Conservation (phyloP, 2,888 invertebrate species). For the Bombylius major region DNA sequence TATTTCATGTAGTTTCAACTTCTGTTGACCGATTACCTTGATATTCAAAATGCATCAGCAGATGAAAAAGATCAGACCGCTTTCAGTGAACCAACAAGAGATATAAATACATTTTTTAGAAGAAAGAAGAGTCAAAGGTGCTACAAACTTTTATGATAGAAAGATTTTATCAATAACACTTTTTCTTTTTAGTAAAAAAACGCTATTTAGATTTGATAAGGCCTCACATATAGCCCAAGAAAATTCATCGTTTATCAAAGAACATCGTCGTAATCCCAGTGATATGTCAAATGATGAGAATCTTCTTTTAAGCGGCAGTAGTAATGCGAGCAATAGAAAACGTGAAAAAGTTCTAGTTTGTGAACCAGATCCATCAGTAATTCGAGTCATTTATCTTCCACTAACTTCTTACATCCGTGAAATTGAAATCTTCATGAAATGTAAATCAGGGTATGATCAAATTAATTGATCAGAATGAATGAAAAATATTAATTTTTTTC, state of each 20-base stretch:
- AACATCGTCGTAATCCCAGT: slow-evolving; percentile 33
- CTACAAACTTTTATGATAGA: too few species aligned
- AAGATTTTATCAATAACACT: too few species aligned
- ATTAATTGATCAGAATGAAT: slow-evolving; percentile 19
- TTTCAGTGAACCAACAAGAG: slow-evolving; percentile 33
- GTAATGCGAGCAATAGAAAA: slow-evolving; percentile 19
- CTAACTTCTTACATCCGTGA: slow-evolving; percentile 73
- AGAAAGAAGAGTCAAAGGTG: slow-evolving; percentile 33
- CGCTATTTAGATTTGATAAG: slow-evolving; percentile 60
- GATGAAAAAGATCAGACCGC: slow-evolving; percentile 41
- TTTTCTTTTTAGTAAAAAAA: slow-evolving; percentile 39
- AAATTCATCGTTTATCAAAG: slow-evolving; percentile 18
- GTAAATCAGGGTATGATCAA: slow-evolving; percentile 41
- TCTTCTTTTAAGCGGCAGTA: slow-evolving; percentile 14
- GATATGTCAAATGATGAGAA: slow-evolving; percentile 33
- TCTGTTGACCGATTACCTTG: slow-evolving; percentile 73
- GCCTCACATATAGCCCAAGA: slow-evolving; percentile 28
- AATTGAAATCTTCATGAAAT: slow-evolving; percentile 56
- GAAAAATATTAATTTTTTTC: background rate
- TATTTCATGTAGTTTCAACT: slow-evolving; percentile 55
- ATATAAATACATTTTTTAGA: slow-evolving; percentile 40
- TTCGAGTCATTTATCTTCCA: slow-evolving; percentile 68
- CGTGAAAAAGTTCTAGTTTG: slow-evolving; percentile 59
- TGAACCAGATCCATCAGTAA: slow-evolving; percentile 56
- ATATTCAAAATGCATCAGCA: slow-evolving; percentile 62